Evolutionary conservation across 2,797 vertebrate genomes (phyloP).

Genomic region (Microcaecilia unicolor): DNA sequence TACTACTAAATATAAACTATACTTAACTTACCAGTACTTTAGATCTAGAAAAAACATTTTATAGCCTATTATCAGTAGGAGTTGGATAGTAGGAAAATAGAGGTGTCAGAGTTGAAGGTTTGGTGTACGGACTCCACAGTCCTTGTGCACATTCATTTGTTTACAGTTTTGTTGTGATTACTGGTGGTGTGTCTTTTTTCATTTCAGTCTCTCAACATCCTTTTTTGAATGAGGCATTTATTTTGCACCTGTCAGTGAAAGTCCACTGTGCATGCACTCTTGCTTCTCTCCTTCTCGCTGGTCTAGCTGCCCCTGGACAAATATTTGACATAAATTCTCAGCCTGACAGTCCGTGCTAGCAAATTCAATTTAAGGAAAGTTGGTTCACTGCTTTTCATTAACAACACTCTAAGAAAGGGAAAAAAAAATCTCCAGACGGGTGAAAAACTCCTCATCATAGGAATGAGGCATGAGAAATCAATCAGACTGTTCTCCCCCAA

Average conservation of each 20-base stretch:
- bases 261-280: accelerated
- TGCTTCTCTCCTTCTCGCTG: not conserved
- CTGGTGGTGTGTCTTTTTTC: no score
- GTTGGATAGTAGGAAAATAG: no score
- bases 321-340: not conserved
- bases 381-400: slow-evolving; percentile 44
- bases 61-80: no score
- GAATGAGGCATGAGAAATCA: slow-evolving; percentile 24
- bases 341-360: slow-evolving; percentile 14
- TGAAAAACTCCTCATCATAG: slow-evolving; percentile 6
- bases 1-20: no score
- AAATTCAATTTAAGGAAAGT: slow-evolving; percentile 34
- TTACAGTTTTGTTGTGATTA: no score
- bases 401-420: slow-evolving; percentile 15
- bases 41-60: no score
- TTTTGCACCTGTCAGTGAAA: not conserved
- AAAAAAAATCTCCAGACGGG: slow-evolving; percentile 24
- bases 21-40: no score
- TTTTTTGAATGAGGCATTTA: no score
- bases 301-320: not conserved
- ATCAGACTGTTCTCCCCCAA: slow-evolving; percentile 14
- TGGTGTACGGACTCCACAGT: no score
- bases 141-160: no score
- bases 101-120: no score
- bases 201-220: no score